Conservation (phyloP, 2,797 vertebrate genomes). For the Sebastes jordani region DNA sequence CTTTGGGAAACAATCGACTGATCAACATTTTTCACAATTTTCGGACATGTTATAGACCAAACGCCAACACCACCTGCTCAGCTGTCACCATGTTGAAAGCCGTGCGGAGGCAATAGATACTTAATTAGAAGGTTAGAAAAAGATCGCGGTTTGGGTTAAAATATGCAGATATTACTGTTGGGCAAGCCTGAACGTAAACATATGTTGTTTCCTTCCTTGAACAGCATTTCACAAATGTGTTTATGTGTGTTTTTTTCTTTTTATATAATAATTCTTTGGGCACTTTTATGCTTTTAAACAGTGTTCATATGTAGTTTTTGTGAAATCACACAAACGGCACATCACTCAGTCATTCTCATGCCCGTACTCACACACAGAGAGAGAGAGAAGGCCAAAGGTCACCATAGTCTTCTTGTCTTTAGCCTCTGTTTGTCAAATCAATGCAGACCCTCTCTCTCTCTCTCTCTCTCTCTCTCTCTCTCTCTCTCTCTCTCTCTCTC, state of each 20-base stretch:
- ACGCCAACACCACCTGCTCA: too few relatives aligned
- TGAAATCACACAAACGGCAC: not conserved
- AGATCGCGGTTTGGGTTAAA: not conserved
- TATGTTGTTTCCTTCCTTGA: not conserved
- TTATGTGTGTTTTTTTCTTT: not conserved
- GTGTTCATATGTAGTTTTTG: not conserved
- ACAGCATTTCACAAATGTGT: not conserved
- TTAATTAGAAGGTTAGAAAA: not conserved
- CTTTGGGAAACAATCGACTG: too few relatives aligned
- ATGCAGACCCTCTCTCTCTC: constrained; percentile 60
- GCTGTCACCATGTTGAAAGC: too few relatives aligned
- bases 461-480: too few relatives aligned
- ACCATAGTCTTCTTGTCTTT: constrained; percentile 58
- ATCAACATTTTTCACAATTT: too few relatives aligned
- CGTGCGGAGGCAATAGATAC: not conserved
- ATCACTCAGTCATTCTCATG: constrained; percentile 19
- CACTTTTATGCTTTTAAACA: not conserved
- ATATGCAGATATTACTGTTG: not conserved
- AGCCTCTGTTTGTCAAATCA: constrained; percentile 80
- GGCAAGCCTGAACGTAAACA: not conserved
- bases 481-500: too few relatives aligned
- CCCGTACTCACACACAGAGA: not conserved
- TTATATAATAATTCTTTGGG: not conserved
- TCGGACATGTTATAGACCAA: too few relatives aligned
- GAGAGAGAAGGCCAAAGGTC: constrained; percentile 68